Conservation (phyloP, 2,888 invertebrate species). For the Nesidiocoris tenuis region DNA sequence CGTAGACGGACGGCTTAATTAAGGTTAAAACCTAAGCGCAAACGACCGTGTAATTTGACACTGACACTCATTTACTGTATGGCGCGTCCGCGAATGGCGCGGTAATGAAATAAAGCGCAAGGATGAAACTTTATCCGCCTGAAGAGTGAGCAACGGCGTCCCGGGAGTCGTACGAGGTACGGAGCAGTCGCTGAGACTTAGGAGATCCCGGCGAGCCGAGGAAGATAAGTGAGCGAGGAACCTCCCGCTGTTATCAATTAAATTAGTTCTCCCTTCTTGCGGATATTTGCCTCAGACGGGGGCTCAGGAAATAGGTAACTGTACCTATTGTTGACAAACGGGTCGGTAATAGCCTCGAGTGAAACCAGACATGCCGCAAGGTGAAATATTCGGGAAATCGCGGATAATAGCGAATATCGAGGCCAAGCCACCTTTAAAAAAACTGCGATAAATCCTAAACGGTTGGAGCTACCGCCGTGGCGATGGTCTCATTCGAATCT, state of each 20-base stretch:
- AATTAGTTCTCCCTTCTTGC: too few relatives aligned
- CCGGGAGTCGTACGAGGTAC: not conserved
- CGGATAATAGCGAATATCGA: too few relatives aligned
- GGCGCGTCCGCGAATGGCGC: slow-evolving; percentile 1
- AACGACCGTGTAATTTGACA: slow-evolving; percentile 32
- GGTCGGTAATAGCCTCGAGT: too few relatives aligned
- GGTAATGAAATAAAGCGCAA: slow-evolving; percentile 24
- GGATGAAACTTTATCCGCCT: slow-evolving; percentile 16
- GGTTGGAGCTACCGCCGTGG: too few relatives aligned
- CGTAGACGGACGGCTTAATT: slow-evolving; percentile 27
- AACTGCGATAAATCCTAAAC: too few relatives aligned
- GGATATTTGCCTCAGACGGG: too few relatives aligned
- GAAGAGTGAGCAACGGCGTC: not conserved
- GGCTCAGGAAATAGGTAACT: too few relatives aligned
- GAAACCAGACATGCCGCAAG: too few relatives aligned
- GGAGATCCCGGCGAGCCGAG: not conserved
- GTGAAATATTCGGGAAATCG: too few relatives aligned
- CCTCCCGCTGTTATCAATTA: not conserved
- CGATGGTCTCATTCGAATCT: too few relatives aligned
- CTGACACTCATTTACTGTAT: slow-evolving; percentile 18
- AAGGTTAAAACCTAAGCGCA: slow-evolving; percentile 32
- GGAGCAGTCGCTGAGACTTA: not conserved
- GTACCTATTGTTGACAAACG: too few relatives aligned
- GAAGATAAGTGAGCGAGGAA: not conserved
- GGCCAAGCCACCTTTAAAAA: too few relatives aligned